Evolutionary conservation across 2,888 invertebrate genomes (phyloP).

Genomic region (Dioctria rufipes): DNA sequence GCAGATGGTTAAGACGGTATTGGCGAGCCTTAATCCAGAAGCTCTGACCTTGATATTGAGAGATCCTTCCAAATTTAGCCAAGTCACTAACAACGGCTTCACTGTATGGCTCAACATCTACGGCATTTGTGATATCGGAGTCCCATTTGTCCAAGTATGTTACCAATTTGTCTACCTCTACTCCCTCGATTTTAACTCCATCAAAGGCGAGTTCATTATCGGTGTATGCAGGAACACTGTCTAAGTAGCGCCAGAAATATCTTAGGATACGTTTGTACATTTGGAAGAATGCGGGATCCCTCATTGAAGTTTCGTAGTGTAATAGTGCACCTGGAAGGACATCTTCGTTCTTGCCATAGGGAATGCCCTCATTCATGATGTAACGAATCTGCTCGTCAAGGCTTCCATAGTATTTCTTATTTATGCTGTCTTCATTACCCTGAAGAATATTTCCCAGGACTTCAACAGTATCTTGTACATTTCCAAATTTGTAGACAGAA

Average conservation of each 20-base stretch:
- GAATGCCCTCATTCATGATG: conserved; percentile 72
- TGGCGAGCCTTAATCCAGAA: conserved; percentile 75
- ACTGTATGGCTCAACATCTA: conserved; percentile 70
- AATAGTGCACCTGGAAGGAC: conserved; percentile 73
- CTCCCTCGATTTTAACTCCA: conserved; percentile 77
- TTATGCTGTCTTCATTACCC: conserved; percentile 73
- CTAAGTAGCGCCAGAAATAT: conserved; percentile 74
- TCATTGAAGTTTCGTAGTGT: conserved; percentile 77
- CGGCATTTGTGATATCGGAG: conserved; percentile 74
- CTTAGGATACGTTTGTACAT: conserved; percentile 77
- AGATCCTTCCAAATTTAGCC: conserved; percentile 67
- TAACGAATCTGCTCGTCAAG: conserved; percentile 73
- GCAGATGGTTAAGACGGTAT: conserved; percentile 77
- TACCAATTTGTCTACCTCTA: conserved; percentile 77
- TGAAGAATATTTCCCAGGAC: conserved; percentile 74
- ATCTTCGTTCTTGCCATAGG: conserved; percentile 64
- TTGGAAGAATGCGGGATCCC: conserved; percentile 83
- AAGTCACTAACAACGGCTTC: conserved; percentile 65
- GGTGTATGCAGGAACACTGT: conserved; percentile 76
- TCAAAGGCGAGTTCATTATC: conserved; percentile 76
- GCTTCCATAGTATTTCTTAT: conserved; percentile 74
- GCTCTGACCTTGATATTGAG: conserved; percentile 67
- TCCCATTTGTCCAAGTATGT: conserved; percentile 82
- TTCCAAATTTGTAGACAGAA: conserved; percentile 63
- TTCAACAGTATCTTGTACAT: conserved; percentile 67